phyloP scores from a whole-genome alignment of 2,888 invertebrate species.

The Lithophane leautieri region DNA sequence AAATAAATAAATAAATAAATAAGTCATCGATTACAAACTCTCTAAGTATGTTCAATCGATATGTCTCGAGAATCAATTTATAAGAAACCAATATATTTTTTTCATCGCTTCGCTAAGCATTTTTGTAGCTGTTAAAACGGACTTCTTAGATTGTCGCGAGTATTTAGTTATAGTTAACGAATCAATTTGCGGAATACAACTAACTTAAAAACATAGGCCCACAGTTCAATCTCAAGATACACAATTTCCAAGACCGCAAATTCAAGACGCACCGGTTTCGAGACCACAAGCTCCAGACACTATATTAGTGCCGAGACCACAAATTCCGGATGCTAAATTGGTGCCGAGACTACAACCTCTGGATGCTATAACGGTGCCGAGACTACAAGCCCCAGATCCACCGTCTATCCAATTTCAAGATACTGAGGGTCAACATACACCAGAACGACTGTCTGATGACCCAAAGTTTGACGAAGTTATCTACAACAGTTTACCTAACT shows the following conservation, averaged over 20 bases:
- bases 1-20: too few species aligned
- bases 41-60: too few species aligned
- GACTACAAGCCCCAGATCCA: background rate
- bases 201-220: background rate
- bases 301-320: background rate
- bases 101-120: too few species aligned
- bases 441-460: background rate
- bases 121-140: too few species aligned
- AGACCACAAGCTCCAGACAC: background rate
- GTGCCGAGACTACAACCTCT: background rate
- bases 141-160: too few species aligned
- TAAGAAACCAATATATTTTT: too few species aligned
- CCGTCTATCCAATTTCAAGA: background rate
- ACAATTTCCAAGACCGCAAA: background rate
- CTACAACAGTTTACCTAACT: constrained; percentile 13
- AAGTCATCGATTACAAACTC: too few species aligned
- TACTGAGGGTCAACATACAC: background rate
- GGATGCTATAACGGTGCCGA: background rate
- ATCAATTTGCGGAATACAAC: too few species aligned
- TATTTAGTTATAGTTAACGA: too few species aligned
- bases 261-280: background rate
- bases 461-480: background rate
- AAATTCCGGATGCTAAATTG: background rate
- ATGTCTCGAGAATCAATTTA: too few species aligned
- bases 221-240: background rate